These are phyloP conservation scores for Cacoxenus indagator DNA, from an alignment of 2,888 invertebrate genomes.

Conservation along the genomic window DNA sequence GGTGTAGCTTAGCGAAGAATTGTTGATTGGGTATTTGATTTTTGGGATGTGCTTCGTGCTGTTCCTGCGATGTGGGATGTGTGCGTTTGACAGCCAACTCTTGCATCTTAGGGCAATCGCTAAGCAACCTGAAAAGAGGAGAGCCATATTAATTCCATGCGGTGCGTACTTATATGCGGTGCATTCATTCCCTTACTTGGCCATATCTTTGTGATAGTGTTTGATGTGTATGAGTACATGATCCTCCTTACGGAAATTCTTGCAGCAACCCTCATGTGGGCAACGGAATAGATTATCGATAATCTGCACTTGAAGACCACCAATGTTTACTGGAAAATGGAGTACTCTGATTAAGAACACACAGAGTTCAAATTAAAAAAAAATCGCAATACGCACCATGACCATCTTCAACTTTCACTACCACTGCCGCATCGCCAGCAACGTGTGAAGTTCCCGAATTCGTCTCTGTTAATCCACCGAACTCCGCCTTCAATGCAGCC, in stretches of 20 bases:
- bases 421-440: background rate
- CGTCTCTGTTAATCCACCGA: background rate
- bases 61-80: conserved; percentile 74
- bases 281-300: conserved; percentile 80
- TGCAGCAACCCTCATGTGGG: conserved; percentile 86
- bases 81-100: conserved; percentile 85
- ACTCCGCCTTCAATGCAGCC: background rate
- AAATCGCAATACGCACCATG: conserved; percentile 53
- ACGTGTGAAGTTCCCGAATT: background rate
- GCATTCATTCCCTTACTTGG: conserved; percentile 71
- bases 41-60: conserved; percentile 70
- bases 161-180: background rate
- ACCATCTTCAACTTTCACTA: conserved; percentile 58
- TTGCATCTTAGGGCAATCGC: conserved; percentile 86
- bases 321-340: conserved; percentile 72
- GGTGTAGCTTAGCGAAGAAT: conserved; percentile 70
- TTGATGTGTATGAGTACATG: conserved; percentile 94
- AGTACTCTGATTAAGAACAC: conserved; percentile 1
- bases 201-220: conserved; percentile 89
- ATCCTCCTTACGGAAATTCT: conserved; percentile 92
- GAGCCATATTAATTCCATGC: no score
- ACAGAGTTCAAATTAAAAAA: no score
- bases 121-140: conserved; percentile 72
- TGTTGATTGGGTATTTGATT: conserved; percentile 70
- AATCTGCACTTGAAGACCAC: conserved; percentile 77